Percentiles rank a stretch among this genome's conserved stretches.
These are phyloP conservation scores for Protobothrops flavoviridis DNA, from an alignment of 2,113 vertebrate species.

Conservation along the genomic window DNA sequence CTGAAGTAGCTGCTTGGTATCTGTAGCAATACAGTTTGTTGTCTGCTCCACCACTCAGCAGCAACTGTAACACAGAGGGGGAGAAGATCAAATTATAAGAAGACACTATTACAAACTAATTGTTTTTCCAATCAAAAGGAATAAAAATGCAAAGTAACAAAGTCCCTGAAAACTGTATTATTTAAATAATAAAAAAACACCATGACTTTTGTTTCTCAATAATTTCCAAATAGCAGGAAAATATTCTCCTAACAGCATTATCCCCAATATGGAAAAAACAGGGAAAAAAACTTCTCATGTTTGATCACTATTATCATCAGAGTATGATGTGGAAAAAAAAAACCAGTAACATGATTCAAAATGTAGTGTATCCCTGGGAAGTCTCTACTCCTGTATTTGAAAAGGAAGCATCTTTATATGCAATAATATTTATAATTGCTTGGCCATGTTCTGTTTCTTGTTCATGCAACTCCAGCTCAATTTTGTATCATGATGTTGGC, in stretches of 20 bases:
- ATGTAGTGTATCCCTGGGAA: neutral
- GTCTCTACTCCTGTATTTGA: neutral
- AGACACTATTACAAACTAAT: neutral
- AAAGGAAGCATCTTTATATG: neutral
- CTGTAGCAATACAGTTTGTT: conserved; percentile 96
- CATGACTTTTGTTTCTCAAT: neutral
- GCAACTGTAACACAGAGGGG: conserved; percentile 71
- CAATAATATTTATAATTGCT: neutral
- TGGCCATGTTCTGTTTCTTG: neutral
- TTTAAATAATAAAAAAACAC: neutral
- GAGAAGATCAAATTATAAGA: conserved; percentile 43
- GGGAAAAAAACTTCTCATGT: neutral
- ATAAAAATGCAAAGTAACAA: neutral
- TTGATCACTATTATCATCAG: neutral
- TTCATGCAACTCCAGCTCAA: neutral
- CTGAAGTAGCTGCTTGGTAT: conserved; percentile 80
- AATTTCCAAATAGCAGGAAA: neutral
- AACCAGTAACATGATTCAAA: neutral
- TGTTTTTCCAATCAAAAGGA: neutral
- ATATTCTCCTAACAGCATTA: neutral
- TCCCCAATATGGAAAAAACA: neutral
- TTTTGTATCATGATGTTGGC: neutral
- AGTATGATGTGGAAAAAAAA: neutral
- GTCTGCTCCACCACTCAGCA: conserved; percentile 95
- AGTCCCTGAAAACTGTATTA: neutral